Evolutionary conservation across 2,113 vertebrate genomes (phyloP).

Genomic region (Corynorhinus townsendii): DNA sequence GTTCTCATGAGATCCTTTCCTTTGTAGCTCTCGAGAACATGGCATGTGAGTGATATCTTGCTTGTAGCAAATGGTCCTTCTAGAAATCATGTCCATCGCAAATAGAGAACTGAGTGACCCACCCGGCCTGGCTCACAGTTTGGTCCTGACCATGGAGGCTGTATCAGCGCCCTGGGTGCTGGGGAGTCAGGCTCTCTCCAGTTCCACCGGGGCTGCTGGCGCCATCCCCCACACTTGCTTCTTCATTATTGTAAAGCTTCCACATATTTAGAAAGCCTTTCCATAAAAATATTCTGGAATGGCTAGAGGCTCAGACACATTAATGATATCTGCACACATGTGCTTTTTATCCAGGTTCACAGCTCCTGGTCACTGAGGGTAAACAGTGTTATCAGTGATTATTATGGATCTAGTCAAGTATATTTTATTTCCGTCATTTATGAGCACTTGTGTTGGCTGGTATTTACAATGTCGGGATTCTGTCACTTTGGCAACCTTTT

Average conservation of each 20-base stretch:
- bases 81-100: neutral
- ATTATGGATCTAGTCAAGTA: constrained; percentile 70
- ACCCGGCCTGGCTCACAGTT: neutral
- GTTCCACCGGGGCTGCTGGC: neutral
- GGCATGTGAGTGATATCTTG: neutral
- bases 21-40: neutral
- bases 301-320: constrained; percentile 58
- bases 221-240: neutral
- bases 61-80: neutral
- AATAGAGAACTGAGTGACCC: neutral
- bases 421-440: constrained; percentile 72
- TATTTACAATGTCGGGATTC: constrained; percentile 74
- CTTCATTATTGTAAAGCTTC: constrained; percentile 52
- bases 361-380: constrained; percentile 70
- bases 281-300: constrained; percentile 63
- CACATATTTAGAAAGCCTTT: constrained; percentile 64
- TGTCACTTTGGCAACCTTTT: constrained; percentile 76
- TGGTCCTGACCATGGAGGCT: neutral
- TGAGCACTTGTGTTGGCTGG: constrained; percentile 71
- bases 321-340: constrained; percentile 64
- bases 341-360: constrained; percentile 68
- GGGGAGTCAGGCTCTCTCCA: neutral
- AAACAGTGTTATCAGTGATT: constrained; percentile 72
- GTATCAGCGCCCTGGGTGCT: neutral
- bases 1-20: neutral